A percentile compares a stretch with the other conserved stretches of the same genome.
Conservation (phyloP, 2,797 vertebrate species). For the Apodemus agrarius region DNA sequence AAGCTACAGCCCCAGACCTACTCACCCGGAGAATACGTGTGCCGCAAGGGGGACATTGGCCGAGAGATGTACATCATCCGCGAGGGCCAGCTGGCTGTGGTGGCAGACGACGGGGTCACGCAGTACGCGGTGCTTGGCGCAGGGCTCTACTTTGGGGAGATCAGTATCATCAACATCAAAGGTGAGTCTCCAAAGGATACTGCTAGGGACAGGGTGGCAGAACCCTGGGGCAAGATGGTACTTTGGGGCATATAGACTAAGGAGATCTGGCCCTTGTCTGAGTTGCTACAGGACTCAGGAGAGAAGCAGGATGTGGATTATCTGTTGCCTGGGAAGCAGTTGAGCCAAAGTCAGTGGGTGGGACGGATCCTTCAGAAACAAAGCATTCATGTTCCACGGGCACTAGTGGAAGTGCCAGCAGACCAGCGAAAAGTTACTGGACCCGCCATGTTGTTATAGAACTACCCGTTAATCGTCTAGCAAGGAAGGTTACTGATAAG, state of each 20-base stretch:
- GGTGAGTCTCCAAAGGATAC: conserved; percentile 84
- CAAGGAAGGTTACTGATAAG: neutral
- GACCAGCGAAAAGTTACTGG: neutral
- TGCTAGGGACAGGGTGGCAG: neutral
- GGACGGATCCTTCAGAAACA: neutral
- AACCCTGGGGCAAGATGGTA: neutral
- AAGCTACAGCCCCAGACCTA: conserved; percentile 95
- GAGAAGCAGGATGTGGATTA: neutral
- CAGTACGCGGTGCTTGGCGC: conserved; percentile 92
- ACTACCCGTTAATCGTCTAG: neutral
- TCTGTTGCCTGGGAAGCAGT: conserved; percentile 34
- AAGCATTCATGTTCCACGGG: neutral
- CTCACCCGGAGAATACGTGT: conserved; percentile 96
- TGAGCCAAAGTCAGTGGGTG: conserved; percentile 24
- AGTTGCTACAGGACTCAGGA: conserved; percentile 4
- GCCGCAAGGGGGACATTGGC: conserved; percentile 95
- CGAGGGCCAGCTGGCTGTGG: conserved; percentile 94
- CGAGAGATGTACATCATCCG: conserved; percentile 97
- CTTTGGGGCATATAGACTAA: neutral
- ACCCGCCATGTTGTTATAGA: neutral
- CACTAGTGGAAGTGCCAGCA: neutral
- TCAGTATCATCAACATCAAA: conserved; percentile 97
- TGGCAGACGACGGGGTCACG: conserved; percentile 94
- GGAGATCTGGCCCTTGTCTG: neutral
- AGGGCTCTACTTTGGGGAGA: conserved; percentile 97